Evolutionary conservation across 2,113 vertebrate species (phyloP), one percentile per base, ranked within the genome.

Genomic region (Takifugu flavidus): DNA sequence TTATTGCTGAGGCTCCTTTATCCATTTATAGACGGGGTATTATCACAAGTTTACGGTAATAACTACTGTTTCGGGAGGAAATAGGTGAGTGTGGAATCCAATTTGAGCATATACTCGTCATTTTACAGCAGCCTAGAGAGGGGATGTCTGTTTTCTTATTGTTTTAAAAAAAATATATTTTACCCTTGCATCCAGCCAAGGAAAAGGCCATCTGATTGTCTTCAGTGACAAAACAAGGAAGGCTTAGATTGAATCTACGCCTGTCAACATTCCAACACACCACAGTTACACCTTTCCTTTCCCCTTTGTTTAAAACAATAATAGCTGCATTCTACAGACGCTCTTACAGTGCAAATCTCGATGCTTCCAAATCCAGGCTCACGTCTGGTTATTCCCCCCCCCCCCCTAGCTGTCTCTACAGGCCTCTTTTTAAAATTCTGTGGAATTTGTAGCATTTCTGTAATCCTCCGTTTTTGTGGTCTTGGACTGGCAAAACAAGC

Each of bases 1-100:
- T 76, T 69, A 12, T 56, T 78, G 55, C 59, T 39, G 4, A 57
- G 52, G 53, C 53, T 54, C 39, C 25, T 75, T 58, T 20, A 11
- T 57, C 49, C 72, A 34, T 63, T 76, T 56, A 56, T 47, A 49
- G 65, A 58, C 54, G 11, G 56, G 49, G 47, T 67, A 8, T 73
- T 58, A 62, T 65, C 65, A 65, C 62, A 74, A 69, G 28, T 44
- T 25, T 5, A 15, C 14, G 62, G 53, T 71, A 73, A 80, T 67
- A 54, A 6, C 46, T 51, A 49, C 57, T 66, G 26, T 69, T 53
- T 42, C 25, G 27, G 43, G 26, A 58, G 31, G 25, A 50, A 56
- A 28, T 56, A 29, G 67, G 43, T 49, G 51, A 53, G 50, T 20
- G 62, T 49, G 26, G 25, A 68, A 62, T 54, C 26, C 61, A 8